phyloP scores from a whole-genome alignment of 2,113 vertebrate genomes.

The Carassius auratus region DNA sequence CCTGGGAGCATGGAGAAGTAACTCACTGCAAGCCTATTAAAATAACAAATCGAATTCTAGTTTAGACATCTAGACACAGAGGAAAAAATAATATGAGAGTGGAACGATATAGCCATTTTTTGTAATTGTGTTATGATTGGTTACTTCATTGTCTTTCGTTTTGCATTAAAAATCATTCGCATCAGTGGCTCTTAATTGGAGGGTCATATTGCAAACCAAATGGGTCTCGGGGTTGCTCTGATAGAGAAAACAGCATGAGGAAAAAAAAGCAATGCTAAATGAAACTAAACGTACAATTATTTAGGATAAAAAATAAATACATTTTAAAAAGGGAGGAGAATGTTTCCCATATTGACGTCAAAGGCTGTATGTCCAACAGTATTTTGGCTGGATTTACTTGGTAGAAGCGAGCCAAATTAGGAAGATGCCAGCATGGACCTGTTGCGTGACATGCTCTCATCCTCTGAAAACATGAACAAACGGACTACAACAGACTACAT shows the following conservation, averaged over 20 bases:
- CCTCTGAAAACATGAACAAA: background rate
- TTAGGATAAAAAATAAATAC: background rate
- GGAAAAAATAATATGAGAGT: background rate
- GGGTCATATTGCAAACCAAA: background rate
- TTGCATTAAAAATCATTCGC: background rate
- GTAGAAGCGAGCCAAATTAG: background rate
- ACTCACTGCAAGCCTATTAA: slow-evolving; percentile 32
- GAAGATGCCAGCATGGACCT: slow-evolving; percentile 8
- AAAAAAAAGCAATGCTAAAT: background rate
- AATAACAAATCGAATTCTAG: slow-evolving; percentile 36
- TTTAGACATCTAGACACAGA: slow-evolving; percentile 9
- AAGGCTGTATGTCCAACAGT: background rate
- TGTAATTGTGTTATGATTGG: background rate
- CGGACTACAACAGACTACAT: background rate
- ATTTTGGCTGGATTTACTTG: background rate
- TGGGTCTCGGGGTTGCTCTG: background rate
- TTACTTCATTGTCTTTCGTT: background rate
- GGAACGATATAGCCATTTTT: background rate
- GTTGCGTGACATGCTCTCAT: slow-evolving; percentile 5
- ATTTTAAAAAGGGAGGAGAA: background rate
- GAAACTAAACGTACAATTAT: slow-evolving; percentile 1
- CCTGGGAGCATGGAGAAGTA: slow-evolving; percentile 15
- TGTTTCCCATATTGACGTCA: background rate
- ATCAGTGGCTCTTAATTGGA: background rate
- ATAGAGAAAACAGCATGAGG: background rate